phyloP scores from a whole-genome alignment of 35 echinoderm and acorn worm genomes.

The Hemicentrotus pulcherrimus region DNA sequence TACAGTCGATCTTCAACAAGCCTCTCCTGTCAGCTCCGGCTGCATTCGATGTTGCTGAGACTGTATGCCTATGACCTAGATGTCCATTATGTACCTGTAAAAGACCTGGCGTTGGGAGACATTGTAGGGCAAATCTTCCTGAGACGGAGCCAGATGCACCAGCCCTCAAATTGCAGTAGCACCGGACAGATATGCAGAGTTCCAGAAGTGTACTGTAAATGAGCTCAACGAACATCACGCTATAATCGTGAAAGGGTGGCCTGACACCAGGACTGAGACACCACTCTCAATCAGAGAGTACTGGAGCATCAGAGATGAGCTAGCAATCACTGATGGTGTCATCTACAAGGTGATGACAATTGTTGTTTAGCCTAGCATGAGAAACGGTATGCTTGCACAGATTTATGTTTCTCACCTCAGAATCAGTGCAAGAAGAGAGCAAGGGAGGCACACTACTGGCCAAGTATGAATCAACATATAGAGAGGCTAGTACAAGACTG shows the following conservation, averaged over 20 bases:
- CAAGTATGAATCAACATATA: slow-evolving; percentile 66
- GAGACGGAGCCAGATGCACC: slow-evolving; percentile 58
- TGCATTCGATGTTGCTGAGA: slow-evolving; percentile 72
- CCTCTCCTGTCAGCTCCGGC: slow-evolving; percentile 63
- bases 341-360: slow-evolving; percentile 79
- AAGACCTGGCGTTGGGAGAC: slow-evolving; percentile 65
- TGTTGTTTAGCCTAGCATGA: slow-evolving; percentile 57
- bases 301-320: slow-evolving; percentile 67
- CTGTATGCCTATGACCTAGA: slow-evolving; percentile 73
- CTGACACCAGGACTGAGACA: slow-evolving; percentile 59
- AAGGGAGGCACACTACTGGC: slow-evolving; percentile 63
- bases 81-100: slow-evolving; percentile 58
- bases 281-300: slow-evolving; percentile 66
- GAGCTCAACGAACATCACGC: slow-evolving; percentile 62
- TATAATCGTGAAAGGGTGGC: slow-evolving; percentile 84
- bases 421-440: slow-evolving; percentile 64
- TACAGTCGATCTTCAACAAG: slow-evolving; percentile 66
- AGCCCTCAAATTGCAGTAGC: slow-evolving; percentile 59
- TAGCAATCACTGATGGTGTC: slow-evolving; percentile 64
- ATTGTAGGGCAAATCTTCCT: slow-evolving; percentile 64
- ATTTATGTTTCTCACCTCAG: slow-evolving; percentile 63
- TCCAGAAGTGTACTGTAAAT: slow-evolving; percentile 55
- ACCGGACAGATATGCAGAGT: slow-evolving; percentile 50
- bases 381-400: slow-evolving; percentile 51
- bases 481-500: slow-evolving; percentile 55